A percentile compares a stretch with the other conserved stretches of the same genome.
These are phyloP conservation scores for Tinamus major DNA, from an alignment of 2,797 vertebrate genomes.

Conservation along the genomic window DNA sequence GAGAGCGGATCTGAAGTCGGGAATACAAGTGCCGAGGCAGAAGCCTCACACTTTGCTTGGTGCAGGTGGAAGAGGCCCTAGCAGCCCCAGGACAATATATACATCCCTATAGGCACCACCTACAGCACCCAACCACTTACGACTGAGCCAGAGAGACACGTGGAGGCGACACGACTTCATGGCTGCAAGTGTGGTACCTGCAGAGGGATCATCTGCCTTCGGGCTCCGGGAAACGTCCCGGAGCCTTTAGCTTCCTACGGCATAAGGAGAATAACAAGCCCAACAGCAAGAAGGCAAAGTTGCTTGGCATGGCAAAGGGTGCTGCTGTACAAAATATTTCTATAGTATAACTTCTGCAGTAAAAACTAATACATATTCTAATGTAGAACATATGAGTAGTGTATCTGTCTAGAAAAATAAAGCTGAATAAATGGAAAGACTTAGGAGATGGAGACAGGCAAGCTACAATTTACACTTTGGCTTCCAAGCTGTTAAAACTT, in stretches of 20 bases:
- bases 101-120: not conserved
- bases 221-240: accelerated
- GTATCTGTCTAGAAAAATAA: not conserved
- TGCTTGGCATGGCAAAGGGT: not conserved
- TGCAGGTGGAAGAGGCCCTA: not conserved
- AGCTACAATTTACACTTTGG: not conserved
- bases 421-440: not conserved
- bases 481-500: not conserved
- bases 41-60: accelerated
- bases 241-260: not conserved
- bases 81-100: accelerated
- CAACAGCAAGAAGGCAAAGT: not conserved
- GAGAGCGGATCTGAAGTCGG: not conserved
- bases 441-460: not conserved
- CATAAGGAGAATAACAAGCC: not conserved
- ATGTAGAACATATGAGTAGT: not conserved
- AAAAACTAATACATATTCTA: not conserved
- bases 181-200: not conserved
- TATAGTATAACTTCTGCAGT: too few relatives aligned
- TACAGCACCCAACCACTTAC: not conserved
- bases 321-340: not conserved
- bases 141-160: not conserved
- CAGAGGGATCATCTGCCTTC: not conserved
- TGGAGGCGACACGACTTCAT: not conserved
- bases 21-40: not conserved